Evolutionary conservation across 1,140 invertebrate species (phyloP).

Genomic region (Aplysia californica): DNA sequence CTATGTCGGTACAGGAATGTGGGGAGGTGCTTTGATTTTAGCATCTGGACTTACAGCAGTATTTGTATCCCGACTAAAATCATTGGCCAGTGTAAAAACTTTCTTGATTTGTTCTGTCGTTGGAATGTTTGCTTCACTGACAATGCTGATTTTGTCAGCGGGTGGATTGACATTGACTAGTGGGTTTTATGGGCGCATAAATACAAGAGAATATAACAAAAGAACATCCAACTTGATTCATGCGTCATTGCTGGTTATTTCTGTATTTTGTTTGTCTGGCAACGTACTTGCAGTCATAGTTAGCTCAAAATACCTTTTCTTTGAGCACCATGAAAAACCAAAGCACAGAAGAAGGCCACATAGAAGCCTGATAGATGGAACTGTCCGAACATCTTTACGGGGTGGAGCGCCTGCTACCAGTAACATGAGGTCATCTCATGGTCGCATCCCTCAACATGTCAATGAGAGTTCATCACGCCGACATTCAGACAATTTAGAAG

Average conservation of each 20-base stretch:
- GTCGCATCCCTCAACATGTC: neutral
- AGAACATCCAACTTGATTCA: slow-evolving; percentile 19
- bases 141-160: slow-evolving; percentile 20
- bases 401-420: slow-evolving; percentile 3
- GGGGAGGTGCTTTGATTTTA: slow-evolving; percentile 12
- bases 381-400: neutral
- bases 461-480: neutral
- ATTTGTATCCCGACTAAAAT: slow-evolving; percentile 13
- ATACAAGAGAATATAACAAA: slow-evolving; percentile 15
- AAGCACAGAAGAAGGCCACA: slow-evolving; percentile 8
- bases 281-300: slow-evolving; percentile 17
- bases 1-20: slow-evolving; percentile 22
- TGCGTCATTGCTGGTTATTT: slow-evolving; percentile 19
- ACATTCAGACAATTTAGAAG: slow-evolving; percentile 16
- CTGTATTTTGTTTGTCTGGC: slow-evolving; percentile 21
- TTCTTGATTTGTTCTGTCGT: slow-evolving; percentile 7
- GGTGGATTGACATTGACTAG: slow-evolving; percentile 14
- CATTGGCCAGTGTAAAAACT: slow-evolving; percentile 14
- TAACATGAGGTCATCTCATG: neutral
- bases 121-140: slow-evolving; percentile 7
- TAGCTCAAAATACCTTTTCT: slow-evolving; percentile 23
- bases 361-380: slow-evolving; percentile 1
- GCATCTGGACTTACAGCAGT: slow-evolving; percentile 6
- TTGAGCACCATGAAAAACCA: slow-evolving; percentile 24
- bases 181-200: slow-evolving; percentile 18